Evolutionary conservation across 2,113 vertebrate species (phyloP), one percentile per base, ranked within the genome.

Genomic region (Poicephalus meyeri): DNA sequence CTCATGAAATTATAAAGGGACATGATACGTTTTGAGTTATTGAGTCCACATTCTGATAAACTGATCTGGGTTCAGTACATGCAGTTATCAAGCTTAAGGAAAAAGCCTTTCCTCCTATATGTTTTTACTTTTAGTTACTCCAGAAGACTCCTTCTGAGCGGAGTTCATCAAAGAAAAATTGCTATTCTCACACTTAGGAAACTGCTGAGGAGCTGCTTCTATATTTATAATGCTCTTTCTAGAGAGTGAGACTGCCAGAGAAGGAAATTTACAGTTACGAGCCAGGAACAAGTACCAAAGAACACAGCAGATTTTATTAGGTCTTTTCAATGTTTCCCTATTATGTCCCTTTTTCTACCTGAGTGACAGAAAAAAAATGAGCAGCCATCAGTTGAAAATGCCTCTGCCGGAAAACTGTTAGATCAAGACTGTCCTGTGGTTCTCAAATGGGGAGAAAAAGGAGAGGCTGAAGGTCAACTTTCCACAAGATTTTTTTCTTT

Each of bases 141-240:
- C n/a, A 21, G 33, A 7, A 24, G 64, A 12, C 4, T 23, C 1
- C 9, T 12, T 35, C 20, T 25, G 19, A 76, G 61, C 5, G 25
- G 39, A 80, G 44, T 10, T n/a, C 41, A 19, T 87, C 14, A 6
- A 2, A 50, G 19, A 13, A 18, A 70, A 58, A 13, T 16, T 39
- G 39, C 19, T 52, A 0, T n/a, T 37, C 23, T 10, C 5, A 12
- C 8, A 28, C 49, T 26, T 14, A 3, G 24, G 76, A 33, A 33
- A 13, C 6, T 0, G 4, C 53, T 14, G 68, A 52, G 60, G 44
- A 58, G 71, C 29, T 26, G 33, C 42, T 46, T 0, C 1, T 3
- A 29, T 8, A 7, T 5, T 63, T 13, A 1, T 25, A 19, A 33
- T 0, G 15, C 26, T 37, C 15, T 11, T 6, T 10, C 21, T 13